phyloP scores from a whole-genome alignment of 2,113 vertebrate species.

The Clarias magur region DNA sequence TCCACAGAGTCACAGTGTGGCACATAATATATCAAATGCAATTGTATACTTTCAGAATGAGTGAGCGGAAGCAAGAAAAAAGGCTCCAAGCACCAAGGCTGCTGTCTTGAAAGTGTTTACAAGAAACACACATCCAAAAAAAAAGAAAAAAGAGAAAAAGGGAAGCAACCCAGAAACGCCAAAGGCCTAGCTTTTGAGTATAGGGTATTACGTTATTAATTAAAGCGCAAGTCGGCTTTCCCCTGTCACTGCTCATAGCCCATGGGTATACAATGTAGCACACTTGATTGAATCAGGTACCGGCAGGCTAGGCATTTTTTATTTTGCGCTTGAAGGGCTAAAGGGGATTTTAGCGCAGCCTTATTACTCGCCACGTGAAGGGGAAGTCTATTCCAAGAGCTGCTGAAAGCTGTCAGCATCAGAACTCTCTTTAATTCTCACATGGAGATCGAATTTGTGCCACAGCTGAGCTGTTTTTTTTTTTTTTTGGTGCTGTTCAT shows the following conservation, averaged over 20 bases:
- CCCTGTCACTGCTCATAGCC: conserved; percentile 79
- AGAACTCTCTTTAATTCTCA: conserved; percentile 57
- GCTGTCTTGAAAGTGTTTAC: conserved; percentile 88
- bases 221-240: conserved; percentile 91
- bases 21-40: conserved; percentile 62
- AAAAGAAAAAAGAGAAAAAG: conserved; percentile 44
- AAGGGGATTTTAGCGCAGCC: conserved; percentile 84
- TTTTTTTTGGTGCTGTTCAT: background rate
- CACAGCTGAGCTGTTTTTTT: conserved; percentile 1
- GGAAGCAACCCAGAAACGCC: conserved; percentile 75
- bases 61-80: conserved; percentile 57
- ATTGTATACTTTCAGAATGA: conserved; percentile 52
- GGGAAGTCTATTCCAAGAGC: conserved; percentile 72
- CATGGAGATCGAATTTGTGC: conserved; percentile 29
- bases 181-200: conserved; percentile 84
- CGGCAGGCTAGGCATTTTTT: conserved; percentile 87
- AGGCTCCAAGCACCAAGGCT: conserved; percentile 72
- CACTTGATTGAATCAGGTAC: conserved; percentile 98
- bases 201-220: conserved; percentile 91
- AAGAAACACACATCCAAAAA: conserved; percentile 71
- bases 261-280: conserved; percentile 91
- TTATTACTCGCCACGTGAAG: conserved; percentile 77
- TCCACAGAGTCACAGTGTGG: conserved; percentile 42
- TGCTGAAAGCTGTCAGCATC: conserved; percentile 67
- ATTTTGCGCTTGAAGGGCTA: conserved; percentile 87